Evolutionary conservation across 2,113 vertebrate species (phyloP).

Genomic region (Psittacara wagleri): DNA sequence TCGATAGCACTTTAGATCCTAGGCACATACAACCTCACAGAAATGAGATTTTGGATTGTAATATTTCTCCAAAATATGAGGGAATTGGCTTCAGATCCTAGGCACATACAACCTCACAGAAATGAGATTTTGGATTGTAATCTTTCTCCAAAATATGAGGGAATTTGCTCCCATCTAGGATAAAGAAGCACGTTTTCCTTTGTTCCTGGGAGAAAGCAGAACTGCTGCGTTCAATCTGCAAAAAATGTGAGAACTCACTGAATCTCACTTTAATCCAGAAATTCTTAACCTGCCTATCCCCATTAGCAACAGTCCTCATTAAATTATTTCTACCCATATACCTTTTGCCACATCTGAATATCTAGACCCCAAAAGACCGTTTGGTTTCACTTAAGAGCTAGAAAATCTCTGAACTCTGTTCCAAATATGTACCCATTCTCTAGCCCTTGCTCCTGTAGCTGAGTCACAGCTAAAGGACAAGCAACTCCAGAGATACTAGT

Average conservation of each 20-base stretch:
- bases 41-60: neutral
- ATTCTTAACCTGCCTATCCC: neutral
- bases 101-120: neutral
- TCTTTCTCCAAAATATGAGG: neutral
- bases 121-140: neutral
- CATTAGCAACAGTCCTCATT: neutral
- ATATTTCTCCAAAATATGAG: neutral
- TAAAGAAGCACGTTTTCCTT: neutral
- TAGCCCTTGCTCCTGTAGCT: neutral
- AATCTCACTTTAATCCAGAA: neutral
- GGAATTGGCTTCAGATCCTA: neutral
- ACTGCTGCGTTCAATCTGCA: neutral
- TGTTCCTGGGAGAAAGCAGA: neutral
- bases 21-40: neutral
- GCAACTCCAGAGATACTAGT: neutral
- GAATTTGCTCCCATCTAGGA: neutral
- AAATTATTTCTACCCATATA: neutral
- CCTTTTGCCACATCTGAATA: neutral
- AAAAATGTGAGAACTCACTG: neutral
- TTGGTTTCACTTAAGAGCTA: neutral
- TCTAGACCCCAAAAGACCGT: neutral
- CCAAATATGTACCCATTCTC: neutral
- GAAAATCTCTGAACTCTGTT: neutral
- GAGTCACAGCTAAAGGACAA: neutral
- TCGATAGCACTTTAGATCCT: neutral